These are phyloP conservation scores for Thalassarche chlororhynchos DNA, from an alignment of 2,113 vertebrate genomes.

Conservation along the genomic window DNA sequence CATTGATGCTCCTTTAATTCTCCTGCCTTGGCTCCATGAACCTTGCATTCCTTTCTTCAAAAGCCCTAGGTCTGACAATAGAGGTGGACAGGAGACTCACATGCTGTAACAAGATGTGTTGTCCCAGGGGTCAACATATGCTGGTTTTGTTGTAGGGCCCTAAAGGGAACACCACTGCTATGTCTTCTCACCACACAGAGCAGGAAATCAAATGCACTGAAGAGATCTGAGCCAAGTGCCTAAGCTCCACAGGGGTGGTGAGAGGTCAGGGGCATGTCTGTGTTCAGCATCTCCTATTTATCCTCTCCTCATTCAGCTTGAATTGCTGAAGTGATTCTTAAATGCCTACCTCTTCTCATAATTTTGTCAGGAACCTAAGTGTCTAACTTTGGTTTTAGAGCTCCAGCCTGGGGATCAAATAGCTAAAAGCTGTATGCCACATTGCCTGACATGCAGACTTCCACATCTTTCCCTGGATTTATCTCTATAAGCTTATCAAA, in stretches of 20 bases:
- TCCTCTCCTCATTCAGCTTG: neutral
- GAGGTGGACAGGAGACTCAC: no score
- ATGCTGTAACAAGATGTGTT: neutral
- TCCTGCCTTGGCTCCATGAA: neutral
- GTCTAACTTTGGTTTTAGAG: neutral
- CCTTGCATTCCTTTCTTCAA: neutral
- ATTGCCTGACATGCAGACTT: neutral
- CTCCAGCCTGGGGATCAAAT: neutral
- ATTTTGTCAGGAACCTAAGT: neutral
- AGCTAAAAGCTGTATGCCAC: neutral
- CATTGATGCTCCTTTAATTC: neutral
- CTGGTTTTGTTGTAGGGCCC: neutral
- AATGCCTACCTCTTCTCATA: neutral
- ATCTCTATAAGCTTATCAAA: neutral
- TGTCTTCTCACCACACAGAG: neutral
- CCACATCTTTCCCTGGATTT: neutral
- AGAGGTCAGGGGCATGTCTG: neutral
- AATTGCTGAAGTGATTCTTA: neutral
- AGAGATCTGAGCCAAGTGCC: neutral
- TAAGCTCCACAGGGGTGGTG: neutral
- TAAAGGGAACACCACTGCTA: neutral
- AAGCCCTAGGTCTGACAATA: neutral
- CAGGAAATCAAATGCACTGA: neutral
- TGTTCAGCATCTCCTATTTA: neutral
- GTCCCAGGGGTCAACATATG: neutral